Base-by-base conservation (phyloP, 2,113 vertebrate genomes). In the Melanotaenia duboulayi region DNA sequence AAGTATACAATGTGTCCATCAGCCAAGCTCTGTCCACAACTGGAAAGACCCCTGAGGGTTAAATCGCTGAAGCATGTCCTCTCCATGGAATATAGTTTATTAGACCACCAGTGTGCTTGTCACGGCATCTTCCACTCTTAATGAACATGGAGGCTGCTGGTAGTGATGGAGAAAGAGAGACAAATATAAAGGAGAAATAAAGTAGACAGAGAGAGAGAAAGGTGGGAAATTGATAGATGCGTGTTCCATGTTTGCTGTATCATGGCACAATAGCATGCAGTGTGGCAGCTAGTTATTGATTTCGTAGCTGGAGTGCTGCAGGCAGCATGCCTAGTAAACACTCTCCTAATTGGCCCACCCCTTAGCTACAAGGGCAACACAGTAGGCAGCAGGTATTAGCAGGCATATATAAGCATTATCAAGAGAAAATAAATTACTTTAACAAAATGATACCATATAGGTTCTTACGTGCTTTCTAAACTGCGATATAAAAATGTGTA, bases 221-320 rank as follows among this genome's bases (percentile, higher is more conserved):
- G 56, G 19, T 49, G 13, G 7, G 42, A 55, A 65, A 57, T 63
- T 62, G 72, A 70, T 61, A 28, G 57, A 66, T 67, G 12, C 28
- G 22, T 71, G 55, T 61, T 71, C 49, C 23, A 1, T 64, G 57
- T 82, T 69, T 87, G 72, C 50, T 57, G 69, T 61, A 55, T 80
- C 71, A 71, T 71, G 81, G 46, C 57, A 72, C 71, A 70, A 74
- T 63, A 55, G 71, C 20, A 23, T 55, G 76, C 82, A 55, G 74
- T 44, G 56, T 83, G 71, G 74, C 74, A 73, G 77, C 68, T 73
- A 76, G 66, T 61, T 84, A 90, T 90, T 77, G 88, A 90, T 85
- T 83, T 65, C 67, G 17, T 64, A 78, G 80, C 70, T 50, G 75
- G 42, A 81, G 76, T 77, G 83, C 78, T 68, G 85, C 73, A 86